Evolutionary conservation across 2,888 invertebrate genomes (phyloP).

Genomic region (Agrochola circellaris): DNA sequence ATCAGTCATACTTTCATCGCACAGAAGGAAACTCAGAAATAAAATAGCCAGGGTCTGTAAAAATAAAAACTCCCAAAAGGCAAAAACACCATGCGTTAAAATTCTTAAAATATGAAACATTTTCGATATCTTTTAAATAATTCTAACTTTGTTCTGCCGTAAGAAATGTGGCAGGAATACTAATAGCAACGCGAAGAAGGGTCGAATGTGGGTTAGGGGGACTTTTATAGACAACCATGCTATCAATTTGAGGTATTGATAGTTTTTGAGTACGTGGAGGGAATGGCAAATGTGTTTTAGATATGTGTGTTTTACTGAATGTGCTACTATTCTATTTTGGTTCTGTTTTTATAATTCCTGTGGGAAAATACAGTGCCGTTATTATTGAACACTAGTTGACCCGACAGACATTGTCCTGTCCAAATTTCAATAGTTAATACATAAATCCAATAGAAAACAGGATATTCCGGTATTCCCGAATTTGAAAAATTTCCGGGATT

Average conservation of each 20-base stretch:
- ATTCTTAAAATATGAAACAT: conserved; percentile 32
- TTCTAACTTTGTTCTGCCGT: conserved; percentile 29
- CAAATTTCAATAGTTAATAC: no score
- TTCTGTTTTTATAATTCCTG: no score
- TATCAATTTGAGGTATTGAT: conserved; percentile 63
- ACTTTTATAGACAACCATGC: conserved; percentile 41
- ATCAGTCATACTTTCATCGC: no score
- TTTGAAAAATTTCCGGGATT: no score
- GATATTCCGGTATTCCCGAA: no score
- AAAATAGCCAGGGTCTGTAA: neutral
- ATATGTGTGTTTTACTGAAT: neutral
- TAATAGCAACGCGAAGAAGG: conserved; percentile 26
- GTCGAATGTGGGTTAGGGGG: conserved; percentile 59
- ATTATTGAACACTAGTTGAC: no score
- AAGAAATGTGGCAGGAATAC: conserved; percentile 46
- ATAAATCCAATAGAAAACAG: no score
- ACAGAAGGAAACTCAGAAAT: no score
- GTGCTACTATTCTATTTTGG: no score
- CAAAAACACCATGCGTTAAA: neutral
- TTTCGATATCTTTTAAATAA: conserved; percentile 36
- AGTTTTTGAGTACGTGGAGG: conserved; percentile 45
- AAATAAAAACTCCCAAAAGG: neutral
- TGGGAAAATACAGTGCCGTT: no score
- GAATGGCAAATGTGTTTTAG: conserved; percentile 10
- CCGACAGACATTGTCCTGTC: no score